Conservation (phyloP, 1,140 invertebrate species). For the Neodiprion fabricii region DNA sequence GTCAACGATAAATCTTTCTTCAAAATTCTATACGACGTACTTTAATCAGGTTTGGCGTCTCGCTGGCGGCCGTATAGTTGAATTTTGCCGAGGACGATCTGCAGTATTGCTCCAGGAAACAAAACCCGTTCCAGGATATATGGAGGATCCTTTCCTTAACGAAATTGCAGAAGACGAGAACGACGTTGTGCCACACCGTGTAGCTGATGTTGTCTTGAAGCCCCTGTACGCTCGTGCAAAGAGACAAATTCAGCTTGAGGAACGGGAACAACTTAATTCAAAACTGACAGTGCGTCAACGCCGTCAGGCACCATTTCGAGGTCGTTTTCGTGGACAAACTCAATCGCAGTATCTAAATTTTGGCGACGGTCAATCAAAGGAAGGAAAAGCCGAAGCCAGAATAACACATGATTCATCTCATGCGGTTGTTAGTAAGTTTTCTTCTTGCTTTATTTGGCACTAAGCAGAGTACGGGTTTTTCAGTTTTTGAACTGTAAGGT, state of each 20-base stretch:
- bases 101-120: constrained; percentile 40
- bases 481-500: constrained; percentile 15
- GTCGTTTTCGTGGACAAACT: constrained; percentile 72
- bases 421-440: constrained; percentile 77
- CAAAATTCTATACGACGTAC: too few species aligned
- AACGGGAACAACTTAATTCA: constrained; percentile 33
- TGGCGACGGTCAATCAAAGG: constrained; percentile 60
- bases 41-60: constrained; percentile 45
- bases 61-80: constrained; percentile 45
- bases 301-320: constrained; percentile 36
- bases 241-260: constrained; percentile 34
- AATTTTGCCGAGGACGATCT: constrained; percentile 45
- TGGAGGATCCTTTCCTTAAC: constrained; percentile 39
- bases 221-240: constrained; percentile 35
- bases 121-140: constrained; percentile 18
- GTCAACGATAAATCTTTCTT: too few species aligned
- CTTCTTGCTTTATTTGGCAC: background rate
- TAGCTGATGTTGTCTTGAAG: constrained; percentile 33
- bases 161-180: constrained; percentile 44
- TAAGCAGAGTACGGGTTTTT: background rate
- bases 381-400: constrained; percentile 80
- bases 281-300: constrained; percentile 25
- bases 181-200: constrained; percentile 32
- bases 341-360: constrained; percentile 83
- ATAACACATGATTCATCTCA: constrained; percentile 74